phyloP scores from a whole-genome alignment of 2,113 vertebrate genomes.

The Chlamydotis undulata region DNA sequence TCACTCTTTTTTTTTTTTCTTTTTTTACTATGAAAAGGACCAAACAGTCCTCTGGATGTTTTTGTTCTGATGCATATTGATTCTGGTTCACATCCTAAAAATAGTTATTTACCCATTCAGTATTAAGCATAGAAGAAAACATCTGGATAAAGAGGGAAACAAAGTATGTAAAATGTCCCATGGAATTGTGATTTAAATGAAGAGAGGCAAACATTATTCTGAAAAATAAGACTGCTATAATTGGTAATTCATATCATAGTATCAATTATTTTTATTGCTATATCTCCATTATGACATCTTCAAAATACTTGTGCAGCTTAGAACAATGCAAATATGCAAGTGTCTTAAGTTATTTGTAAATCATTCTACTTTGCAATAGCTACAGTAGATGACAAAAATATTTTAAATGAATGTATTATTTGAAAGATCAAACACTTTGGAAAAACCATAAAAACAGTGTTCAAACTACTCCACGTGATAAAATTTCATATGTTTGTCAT shows the following conservation, averaged over 20 bases:
- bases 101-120: background rate
- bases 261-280: background rate
- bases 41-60: background rate
- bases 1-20: background rate
- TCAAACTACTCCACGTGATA: background rate
- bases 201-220: background rate
- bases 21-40: background rate
- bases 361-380: background rate
- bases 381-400: background rate
- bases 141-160: background rate
- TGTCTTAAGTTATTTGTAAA: background rate
- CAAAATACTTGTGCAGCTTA: background rate
- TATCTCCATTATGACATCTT: background rate
- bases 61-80: background rate
- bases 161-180: fast-evolving
- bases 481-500: background rate
- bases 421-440: background rate
- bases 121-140: background rate
- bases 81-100: background rate
- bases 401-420: background rate
- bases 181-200: background rate
- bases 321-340: background rate
- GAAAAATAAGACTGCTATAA: background rate
- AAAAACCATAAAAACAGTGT: background rate
- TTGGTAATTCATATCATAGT: background rate